Percentiles rank a stretch among this genome's conserved stretches.
phyloP scores from a whole-genome alignment of 2,797 vertebrate species.

The Aeoliscus strigatus region DNA sequence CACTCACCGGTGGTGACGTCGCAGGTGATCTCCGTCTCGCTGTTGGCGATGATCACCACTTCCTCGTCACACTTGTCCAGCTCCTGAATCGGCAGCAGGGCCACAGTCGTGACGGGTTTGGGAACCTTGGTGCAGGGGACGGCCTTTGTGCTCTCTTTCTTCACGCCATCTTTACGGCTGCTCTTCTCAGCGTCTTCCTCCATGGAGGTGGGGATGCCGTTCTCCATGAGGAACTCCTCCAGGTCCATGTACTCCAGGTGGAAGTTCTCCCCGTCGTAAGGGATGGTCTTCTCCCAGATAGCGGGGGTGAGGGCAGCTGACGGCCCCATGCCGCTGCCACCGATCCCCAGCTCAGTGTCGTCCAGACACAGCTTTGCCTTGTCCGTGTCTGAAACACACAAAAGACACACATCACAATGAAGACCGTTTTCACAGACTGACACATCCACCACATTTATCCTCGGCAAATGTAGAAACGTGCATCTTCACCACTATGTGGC shows the following conservation, averaged over 20 bases:
- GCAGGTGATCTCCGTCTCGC: slow-evolving; percentile 37
- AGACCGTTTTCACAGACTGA: not conserved
- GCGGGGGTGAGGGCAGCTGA: slow-evolving; percentile 92
- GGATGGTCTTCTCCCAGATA: slow-evolving; percentile 99
- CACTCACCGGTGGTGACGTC: slow-evolving; percentile 65
- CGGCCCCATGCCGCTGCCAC: slow-evolving; percentile 71
- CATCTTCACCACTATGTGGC: too few species aligned
- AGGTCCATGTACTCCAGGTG: slow-evolving; percentile 98
- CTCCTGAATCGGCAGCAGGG: slow-evolving; percentile 83
- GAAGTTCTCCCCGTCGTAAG: slow-evolving; percentile 91
- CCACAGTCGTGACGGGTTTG: too few species aligned
- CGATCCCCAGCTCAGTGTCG: slow-evolving; percentile 39
- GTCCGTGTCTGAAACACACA: slow-evolving; percentile 64
- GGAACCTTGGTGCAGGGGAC: too few species aligned
- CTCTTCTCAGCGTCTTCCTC: slow-evolving; percentile 34
- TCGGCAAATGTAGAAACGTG: too few species aligned
- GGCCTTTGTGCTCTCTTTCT: slow-evolving; percentile 51
- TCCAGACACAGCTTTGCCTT: slow-evolving; percentile 69
- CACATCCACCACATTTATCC: too few species aligned
- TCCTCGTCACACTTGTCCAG: slow-evolving; percentile 70
- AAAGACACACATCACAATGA: not conserved
- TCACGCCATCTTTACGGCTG: slow-evolving; percentile 28
- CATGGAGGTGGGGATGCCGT: slow-evolving; percentile 79
- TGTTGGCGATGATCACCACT: slow-evolving; percentile 53
- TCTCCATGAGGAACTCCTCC: slow-evolving; percentile 94